Conservation (phyloP, 2,797 vertebrate species). For the Pteronotus mesoamericanus region DNA sequence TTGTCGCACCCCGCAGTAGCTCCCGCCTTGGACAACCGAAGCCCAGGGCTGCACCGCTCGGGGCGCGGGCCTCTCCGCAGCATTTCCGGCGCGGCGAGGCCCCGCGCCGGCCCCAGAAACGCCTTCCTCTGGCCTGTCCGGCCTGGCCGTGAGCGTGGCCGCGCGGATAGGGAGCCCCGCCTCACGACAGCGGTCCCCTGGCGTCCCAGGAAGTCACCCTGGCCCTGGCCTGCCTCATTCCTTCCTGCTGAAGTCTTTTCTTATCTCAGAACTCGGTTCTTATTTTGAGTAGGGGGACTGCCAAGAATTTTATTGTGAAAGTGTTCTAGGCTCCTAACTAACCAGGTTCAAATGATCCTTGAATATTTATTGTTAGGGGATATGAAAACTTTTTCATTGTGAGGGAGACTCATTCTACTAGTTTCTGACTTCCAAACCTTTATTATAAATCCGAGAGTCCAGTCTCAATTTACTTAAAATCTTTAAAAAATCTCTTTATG, state of each 20-base stretch:
- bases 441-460: not conserved
- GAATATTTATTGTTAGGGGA: not conserved
- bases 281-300: not conserved
- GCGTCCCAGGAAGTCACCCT: not conserved
- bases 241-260: not conserved
- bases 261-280: not conserved
- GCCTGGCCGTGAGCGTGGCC: not conserved
- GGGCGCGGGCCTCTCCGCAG: not conserved
- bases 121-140: not conserved
- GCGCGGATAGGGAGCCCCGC: not conserved
- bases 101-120: not conserved
- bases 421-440: not conserved
- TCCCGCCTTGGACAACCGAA: not conserved
- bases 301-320: not conserved
- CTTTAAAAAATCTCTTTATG: not conserved
- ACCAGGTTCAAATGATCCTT: not conserved
- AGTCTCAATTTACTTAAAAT: not conserved
- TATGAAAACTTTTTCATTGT: not conserved
- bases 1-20: rapidly evolving
- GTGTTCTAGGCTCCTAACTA: not conserved
- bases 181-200: not conserved
- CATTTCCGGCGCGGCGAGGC: not conserved
- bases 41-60: not conserved
- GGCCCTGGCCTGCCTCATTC: not conserved
- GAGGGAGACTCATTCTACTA: not conserved